These are phyloP conservation scores for Agriopis leucophaearia DNA, from an alignment of 2,888 invertebrate genomes.

Conservation along the genomic window DNA sequence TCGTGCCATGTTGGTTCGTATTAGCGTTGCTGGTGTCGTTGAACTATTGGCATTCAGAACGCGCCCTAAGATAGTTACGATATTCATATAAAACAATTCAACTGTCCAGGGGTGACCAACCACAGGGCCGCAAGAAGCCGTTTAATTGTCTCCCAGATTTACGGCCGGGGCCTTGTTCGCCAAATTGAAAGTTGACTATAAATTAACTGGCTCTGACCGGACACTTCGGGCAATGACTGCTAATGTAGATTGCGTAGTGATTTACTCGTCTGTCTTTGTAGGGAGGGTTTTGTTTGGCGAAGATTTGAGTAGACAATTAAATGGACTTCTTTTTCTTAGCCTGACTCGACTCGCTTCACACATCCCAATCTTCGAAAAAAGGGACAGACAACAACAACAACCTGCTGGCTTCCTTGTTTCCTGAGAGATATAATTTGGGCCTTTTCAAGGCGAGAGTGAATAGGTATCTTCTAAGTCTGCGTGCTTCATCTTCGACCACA, in stretches of 20 bases:
- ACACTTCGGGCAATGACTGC: slow-evolving; percentile 48
- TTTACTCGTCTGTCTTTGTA: slow-evolving; percentile 35
- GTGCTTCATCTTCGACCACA: too few relatives aligned
- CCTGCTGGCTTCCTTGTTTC: too few relatives aligned
- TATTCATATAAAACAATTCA: slow-evolving; percentile 22
- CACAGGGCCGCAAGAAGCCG: slow-evolving; percentile 72
- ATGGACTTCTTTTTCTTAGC: too few relatives aligned
- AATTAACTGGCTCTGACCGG: slow-evolving; percentile 66
- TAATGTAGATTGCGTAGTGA: slow-evolving; percentile 47
- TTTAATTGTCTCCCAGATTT: slow-evolving; percentile 79
- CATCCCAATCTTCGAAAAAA: too few relatives aligned
- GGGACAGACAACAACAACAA: too few relatives aligned
- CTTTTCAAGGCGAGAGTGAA: too few relatives aligned
- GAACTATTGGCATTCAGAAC: too few relatives aligned
- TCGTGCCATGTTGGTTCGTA: too few relatives aligned
- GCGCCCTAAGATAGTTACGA: background rate
- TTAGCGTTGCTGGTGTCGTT: too few relatives aligned
- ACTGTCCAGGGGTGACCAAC: slow-evolving; percentile 57
- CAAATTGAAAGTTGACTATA: slow-evolving; percentile 84
- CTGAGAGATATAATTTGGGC: too few relatives aligned
- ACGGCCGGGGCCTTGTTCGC: slow-evolving; percentile 72
- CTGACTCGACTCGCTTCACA: too few relatives aligned
- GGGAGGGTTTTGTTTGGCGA: slow-evolving; percentile 13
- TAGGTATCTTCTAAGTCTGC: too few relatives aligned
- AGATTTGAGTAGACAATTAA: background rate